Conservation (phyloP, 2,888 invertebrate species). For the Caenorhabditis macrosperma region DNA sequence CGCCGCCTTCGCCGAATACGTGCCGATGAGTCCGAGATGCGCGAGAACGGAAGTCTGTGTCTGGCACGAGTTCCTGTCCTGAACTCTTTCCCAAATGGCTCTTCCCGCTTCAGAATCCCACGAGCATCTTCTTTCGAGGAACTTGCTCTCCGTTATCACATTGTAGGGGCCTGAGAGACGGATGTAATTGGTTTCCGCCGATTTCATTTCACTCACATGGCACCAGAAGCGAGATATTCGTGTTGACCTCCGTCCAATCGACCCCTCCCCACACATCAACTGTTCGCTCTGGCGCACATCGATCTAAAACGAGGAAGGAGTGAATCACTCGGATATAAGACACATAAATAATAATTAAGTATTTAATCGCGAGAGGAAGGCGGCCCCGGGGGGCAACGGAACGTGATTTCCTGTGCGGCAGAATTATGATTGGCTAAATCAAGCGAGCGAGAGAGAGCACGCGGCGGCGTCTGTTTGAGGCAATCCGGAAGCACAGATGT, state of each 20-base stretch:
- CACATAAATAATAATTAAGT: conserved; percentile 52
- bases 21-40: conserved; percentile 78
- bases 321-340: conserved; percentile 17
- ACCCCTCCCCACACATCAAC: conserved; percentile 76
- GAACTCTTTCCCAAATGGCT: conserved; percentile 62
- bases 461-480: conserved; percentile 38
- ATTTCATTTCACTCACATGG: conserved; percentile 47
- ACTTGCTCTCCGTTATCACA: conserved; percentile 56
- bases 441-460: conserved; percentile 27
- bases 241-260: conserved; percentile 72
- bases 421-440: conserved; percentile 58
- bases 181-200: neutral
- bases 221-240: conserved; percentile 57
- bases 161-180: conserved; percentile 62
- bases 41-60: conserved; percentile 75
- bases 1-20: conserved; percentile 73
- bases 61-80: conserved; percentile 63
- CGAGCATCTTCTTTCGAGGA: conserved; percentile 58
- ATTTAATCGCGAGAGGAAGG: conserved; percentile 30
- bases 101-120: conserved; percentile 65
- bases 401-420: conserved; percentile 36
- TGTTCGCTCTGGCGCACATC: conserved; percentile 71
- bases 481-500: conserved; percentile 45
- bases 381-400: neutral
- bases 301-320: conserved; percentile 63